phyloP scores from a whole-genome alignment of 2,888 invertebrate genomes.

The Eristalis arbustorum region DNA sequence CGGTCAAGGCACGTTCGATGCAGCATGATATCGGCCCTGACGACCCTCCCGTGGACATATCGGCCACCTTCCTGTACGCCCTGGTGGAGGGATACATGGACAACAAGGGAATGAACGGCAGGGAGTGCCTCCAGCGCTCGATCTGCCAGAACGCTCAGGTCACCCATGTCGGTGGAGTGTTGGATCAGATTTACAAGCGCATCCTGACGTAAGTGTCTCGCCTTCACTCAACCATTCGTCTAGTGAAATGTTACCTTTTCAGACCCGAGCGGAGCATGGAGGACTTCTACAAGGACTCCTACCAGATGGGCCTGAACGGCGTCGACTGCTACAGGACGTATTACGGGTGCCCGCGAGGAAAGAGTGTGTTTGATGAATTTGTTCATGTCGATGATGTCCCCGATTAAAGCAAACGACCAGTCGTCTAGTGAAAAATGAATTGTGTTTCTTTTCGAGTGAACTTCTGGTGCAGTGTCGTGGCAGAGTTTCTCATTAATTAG shows the following conservation, averaged over 20 bases:
- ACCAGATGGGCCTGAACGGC: background rate
- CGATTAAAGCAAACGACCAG: background rate
- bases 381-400: background rate
- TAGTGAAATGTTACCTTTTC: background rate
- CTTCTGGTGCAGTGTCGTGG: background rate
- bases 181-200: slow-evolving; percentile 46
- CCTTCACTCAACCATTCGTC: background rate
- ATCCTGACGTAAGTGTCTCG: slow-evolving; percentile 48
- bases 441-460: background rate
- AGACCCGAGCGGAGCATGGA: slow-evolving; percentile 2
- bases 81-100: slow-evolving; percentile 55
- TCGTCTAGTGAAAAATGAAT: too few species aligned
- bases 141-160: slow-evolving; percentile 64
- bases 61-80: slow-evolving; percentile 52
- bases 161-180: slow-evolving; percentile 42
- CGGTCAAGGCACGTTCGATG: slow-evolving; percentile 12
- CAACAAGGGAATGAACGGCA: slow-evolving; percentile 47
- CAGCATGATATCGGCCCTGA: background rate
- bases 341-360: background rate
- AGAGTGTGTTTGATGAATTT: slow-evolving; percentile 4
- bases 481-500: background rate
- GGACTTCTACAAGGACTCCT: slow-evolving; percentile 2
- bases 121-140: slow-evolving; percentile 54
- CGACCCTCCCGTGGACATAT: slow-evolving; percentile 12
- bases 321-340: slow-evolving; percentile 4